These are phyloP conservation scores for Steinernema feltiae DNA, from an alignment of 1,140 invertebrate species.

Conservation along the genomic window DNA sequence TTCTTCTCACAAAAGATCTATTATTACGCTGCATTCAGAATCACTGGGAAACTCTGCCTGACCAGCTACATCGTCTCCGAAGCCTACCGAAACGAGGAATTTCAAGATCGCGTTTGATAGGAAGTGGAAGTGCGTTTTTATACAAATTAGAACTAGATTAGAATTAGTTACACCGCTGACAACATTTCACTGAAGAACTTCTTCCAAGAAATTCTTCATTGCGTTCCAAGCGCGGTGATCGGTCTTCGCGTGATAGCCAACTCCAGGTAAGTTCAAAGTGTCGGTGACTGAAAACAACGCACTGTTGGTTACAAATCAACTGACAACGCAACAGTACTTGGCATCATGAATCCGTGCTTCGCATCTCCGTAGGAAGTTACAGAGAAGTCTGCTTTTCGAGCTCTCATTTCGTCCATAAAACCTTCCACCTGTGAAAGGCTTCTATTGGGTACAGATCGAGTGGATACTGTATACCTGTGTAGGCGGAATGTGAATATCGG, in stretches of 20 bases:
- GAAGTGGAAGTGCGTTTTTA: too few relatives aligned
- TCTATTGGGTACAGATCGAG: not conserved
- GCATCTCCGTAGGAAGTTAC: slow-evolving; percentile 44
- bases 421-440: slow-evolving; percentile 25
- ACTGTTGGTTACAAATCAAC: too few relatives aligned
- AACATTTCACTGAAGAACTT: too few relatives aligned
- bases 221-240: slow-evolving; percentile 21
- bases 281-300: slow-evolving; percentile 22
- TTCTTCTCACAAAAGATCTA: too few relatives aligned
- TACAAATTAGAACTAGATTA: too few relatives aligned
- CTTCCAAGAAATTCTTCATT: not conserved
- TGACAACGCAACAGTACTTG: slow-evolving; percentile 21
- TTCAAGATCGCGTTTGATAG: too few relatives aligned
- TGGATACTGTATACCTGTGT: slow-evolving; percentile 7
- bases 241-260: slow-evolving; percentile 23
- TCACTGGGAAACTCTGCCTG: too few relatives aligned
- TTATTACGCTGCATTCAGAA: too few relatives aligned
- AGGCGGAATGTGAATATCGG: slow-evolving; percentile 36
- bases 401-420: slow-evolving; percentile 43
- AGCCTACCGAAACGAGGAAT: too few relatives aligned
- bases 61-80: too few relatives aligned
- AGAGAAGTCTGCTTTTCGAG: slow-evolving; percentile 44
- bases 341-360: slow-evolving; percentile 44
- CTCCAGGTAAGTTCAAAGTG: slow-evolving; percentile 20
- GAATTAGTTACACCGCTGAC: too few relatives aligned